phyloP scores from a whole-genome alignment of 2,113 vertebrate genomes.

The Syngnathus floridae region DNA sequence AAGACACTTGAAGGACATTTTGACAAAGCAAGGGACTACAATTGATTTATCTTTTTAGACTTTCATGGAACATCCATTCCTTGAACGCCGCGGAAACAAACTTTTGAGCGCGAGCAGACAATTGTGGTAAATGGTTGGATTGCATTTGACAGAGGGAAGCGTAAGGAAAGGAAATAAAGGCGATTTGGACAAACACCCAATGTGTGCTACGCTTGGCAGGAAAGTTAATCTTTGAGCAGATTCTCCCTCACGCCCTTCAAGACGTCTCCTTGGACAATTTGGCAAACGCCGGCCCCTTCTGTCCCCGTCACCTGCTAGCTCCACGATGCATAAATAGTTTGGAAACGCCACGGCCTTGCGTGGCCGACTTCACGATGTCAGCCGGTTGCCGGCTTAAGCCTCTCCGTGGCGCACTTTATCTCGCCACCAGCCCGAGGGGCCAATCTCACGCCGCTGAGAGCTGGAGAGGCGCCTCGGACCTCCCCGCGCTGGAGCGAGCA shows the following conservation, averaged over 20 bases:
- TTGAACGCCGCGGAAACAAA: not conserved
- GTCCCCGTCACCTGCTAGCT: slow-evolving; percentile 45
- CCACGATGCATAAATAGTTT: slow-evolving; percentile 34
- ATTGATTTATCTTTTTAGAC: not conserved
- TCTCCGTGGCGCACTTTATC: slow-evolving; percentile 43
- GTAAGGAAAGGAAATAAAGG: no score
- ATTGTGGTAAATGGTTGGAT: not conserved
- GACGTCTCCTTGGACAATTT: slow-evolving; percentile 28
- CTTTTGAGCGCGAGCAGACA: not conserved
- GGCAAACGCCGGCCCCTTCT: slow-evolving; percentile 35
- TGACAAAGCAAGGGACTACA: not conserved
- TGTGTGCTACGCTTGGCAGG: no score
- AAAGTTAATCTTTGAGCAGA: not conserved
- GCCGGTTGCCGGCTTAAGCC: slow-evolving; percentile 36
- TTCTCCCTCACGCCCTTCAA: slow-evolving; percentile 9
- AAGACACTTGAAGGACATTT: not conserved
- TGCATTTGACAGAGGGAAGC: no score
- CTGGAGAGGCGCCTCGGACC: slow-evolving; percentile 41
- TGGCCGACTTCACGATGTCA: slow-evolving; percentile 21
- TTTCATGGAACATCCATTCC: not conserved
- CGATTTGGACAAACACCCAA: no score
- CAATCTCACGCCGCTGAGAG: slow-evolving; percentile 33
- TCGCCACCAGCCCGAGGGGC: slow-evolving; percentile 37
- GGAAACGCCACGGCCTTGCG: slow-evolving; percentile 12
- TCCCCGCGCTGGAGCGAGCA: slow-evolving; percentile 21